phyloP scores from a whole-genome alignment of 2,113 vertebrate species.

The Delphinapterus leucas region DNA sequence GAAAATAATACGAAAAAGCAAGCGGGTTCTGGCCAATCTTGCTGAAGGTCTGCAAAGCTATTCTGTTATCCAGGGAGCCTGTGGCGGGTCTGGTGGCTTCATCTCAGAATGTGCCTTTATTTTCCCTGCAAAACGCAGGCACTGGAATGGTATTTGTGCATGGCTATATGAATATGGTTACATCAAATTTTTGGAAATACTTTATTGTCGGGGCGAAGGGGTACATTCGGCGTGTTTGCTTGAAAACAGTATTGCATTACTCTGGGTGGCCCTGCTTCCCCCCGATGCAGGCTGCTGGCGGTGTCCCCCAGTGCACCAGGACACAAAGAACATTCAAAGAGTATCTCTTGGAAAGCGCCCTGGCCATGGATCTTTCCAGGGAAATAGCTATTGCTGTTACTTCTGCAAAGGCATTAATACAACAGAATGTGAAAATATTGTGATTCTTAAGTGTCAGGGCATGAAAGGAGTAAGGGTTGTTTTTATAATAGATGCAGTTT shows the following conservation, averaged over 20 bases:
- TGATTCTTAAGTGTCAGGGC: constrained; percentile 62
- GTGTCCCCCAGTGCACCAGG: constrained; percentile 50
- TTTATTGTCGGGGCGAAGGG: constrained; percentile 39
- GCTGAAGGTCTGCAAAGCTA: constrained; percentile 37
- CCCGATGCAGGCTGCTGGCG: constrained; percentile 33
- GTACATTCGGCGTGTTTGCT: background rate
- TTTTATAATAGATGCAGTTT: constrained; percentile 32
- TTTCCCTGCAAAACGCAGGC: background rate
- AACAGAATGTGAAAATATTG: constrained; percentile 62
- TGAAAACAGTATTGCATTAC: background rate
- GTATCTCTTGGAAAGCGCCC: constrained; percentile 68
- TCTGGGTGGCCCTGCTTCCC: background rate
- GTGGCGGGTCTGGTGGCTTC: constrained; percentile 39
- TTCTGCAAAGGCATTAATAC: constrained; percentile 60
- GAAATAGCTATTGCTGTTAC: constrained; percentile 49
- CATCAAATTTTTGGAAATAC: background rate
- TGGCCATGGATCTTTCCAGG: constrained; percentile 66
- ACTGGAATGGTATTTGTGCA: background rate
- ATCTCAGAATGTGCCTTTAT: background rate
- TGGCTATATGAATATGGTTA: background rate
- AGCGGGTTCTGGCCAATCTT: background rate
- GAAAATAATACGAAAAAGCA: background rate
- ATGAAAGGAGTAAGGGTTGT: constrained; percentile 47
- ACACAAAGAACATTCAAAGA: constrained; percentile 77
- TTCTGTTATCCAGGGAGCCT: background rate